A percentile compares a stretch with the other conserved stretches of the same genome.
Evolutionary conservation across 2,888 invertebrate species (phyloP).

Genomic region (Hypena proboscidalis): DNA sequence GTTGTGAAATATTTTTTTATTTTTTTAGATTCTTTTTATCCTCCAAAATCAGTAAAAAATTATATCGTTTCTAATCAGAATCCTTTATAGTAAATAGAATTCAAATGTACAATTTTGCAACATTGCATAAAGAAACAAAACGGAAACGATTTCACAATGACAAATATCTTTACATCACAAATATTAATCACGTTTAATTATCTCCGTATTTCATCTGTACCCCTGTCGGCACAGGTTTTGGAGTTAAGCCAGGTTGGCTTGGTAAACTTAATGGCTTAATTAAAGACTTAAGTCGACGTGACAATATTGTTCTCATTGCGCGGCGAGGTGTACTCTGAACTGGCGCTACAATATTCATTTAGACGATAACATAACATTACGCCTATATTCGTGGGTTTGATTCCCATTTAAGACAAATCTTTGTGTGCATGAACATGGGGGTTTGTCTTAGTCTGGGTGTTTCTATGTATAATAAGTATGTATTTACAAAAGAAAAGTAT

Average conservation of each 20-base stretch:
- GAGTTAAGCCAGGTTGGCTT: conserved; percentile 65
- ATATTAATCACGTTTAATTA: conserved; percentile 43
- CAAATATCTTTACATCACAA: conserved; percentile 12
- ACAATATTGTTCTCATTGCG: conserved; percentile 53
- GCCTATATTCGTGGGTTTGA: no score
- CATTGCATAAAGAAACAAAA: not conserved
- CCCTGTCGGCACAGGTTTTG: conserved; percentile 64
- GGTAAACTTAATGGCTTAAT: conserved; percentile 71
- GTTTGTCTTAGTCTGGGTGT: no score
- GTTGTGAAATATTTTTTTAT: no score
- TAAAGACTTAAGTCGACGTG: conserved; percentile 51
- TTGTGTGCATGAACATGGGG: no score
- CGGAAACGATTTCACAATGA: not conserved
- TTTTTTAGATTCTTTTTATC: no score
- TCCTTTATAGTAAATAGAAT: not conserved
- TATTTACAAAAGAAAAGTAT: no score
- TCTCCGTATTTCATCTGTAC: conserved; percentile 51
- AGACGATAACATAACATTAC: no score
- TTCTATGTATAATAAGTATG: no score
- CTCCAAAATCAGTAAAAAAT: no score
- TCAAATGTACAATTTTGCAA: conserved; percentile 9
- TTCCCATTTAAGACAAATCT: no score
- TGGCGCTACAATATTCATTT: conserved; percentile 17
- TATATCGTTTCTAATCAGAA: no score
- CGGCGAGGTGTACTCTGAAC: conserved; percentile 23